Evolutionary conservation across 2,113 vertebrate species (phyloP).

Genomic region (Tragelaphus buxtoni): DNA sequence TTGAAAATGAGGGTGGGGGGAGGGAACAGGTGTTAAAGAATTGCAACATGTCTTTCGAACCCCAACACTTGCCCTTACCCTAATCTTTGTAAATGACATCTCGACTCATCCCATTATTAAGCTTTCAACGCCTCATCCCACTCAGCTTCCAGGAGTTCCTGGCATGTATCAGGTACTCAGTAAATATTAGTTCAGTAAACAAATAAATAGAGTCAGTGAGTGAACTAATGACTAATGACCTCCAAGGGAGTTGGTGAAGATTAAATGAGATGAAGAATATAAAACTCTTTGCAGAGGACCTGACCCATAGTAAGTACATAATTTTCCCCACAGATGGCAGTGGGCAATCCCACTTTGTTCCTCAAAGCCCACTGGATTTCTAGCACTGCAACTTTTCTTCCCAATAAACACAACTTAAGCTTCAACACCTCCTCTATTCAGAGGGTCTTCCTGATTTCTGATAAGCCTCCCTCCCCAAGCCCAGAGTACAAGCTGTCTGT

Average conservation of each 20-base stretch:
- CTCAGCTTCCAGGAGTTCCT: background rate
- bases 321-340: background rate
- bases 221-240: background rate
- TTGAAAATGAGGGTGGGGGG: background rate
- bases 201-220: background rate
- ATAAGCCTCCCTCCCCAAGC: background rate
- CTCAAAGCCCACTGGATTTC: background rate
- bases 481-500: background rate
- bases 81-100: background rate
- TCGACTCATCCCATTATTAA: background rate
- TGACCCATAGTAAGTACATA: background rate
- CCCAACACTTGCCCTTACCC: background rate
- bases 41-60: background rate
- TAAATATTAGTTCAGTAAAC: background rate
- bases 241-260: background rate
- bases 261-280: background rate
- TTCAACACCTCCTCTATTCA: background rate
- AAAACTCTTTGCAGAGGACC: background rate
- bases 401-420: background rate
- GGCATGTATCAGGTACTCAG: background rate
- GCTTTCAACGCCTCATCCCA: background rate
- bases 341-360: background rate
- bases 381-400: background rate
- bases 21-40: background rate
- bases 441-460: background rate